Evolutionary conservation across 1,140 invertebrate species (phyloP).

Genomic region (Hycleus phaleratus): DNA sequence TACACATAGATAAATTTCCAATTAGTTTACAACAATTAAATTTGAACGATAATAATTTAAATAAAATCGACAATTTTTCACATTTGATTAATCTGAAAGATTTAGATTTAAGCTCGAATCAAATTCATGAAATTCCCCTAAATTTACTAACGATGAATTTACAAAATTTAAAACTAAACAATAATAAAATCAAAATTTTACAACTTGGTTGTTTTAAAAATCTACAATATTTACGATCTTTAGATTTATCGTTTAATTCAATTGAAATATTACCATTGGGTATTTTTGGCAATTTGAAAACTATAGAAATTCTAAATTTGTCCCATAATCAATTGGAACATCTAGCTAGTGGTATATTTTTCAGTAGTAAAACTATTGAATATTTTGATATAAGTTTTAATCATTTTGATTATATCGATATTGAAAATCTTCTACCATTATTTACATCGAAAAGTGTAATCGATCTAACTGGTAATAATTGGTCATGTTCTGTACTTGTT

Average conservation of each 20-base stretch:
- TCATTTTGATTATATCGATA: constrained; percentile 3
- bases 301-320: not conserved
- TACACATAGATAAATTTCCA: too few species aligned
- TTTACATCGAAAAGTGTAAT: not conserved
- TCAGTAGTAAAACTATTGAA: constrained; percentile 3
- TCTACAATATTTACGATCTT: too few species aligned
- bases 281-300: constrained; percentile 1
- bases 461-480: constrained; percentile 1
- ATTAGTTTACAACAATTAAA: too few species aligned
- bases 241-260: too few species aligned
- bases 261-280: not conserved
- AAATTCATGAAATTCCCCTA: too few species aligned
- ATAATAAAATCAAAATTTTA: not conserved
- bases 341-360: constrained; percentile 1
- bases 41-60: not conserved
- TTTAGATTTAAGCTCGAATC: not conserved
- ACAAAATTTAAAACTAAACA: not conserved
- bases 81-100: not conserved
- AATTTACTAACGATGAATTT: not conserved
- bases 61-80: not conserved
- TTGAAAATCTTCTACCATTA: not conserved
- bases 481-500: not conserved
- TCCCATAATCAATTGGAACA: constrained; percentile 1
- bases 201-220: too few species aligned
- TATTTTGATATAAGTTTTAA: constrained; percentile 6